Conservation (phyloP, 2,888 invertebrate genomes). For the Pseudococcus viburni region DNA sequence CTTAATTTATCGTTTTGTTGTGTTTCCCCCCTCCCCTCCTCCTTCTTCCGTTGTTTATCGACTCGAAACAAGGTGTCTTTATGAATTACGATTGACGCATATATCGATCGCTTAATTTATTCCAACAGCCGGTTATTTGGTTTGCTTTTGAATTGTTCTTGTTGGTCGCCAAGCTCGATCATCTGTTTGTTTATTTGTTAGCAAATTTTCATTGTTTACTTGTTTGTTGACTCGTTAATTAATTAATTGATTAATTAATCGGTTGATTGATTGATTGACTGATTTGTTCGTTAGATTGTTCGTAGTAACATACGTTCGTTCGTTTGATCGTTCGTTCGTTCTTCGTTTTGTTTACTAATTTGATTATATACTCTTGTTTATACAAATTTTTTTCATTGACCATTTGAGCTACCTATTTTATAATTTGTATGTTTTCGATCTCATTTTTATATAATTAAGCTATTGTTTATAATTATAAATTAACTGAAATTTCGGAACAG, state of each 20-base stretch:
- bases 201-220: constrained; percentile 5
- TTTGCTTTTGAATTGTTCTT: not conserved
- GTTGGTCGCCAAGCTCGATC: constrained; percentile 5
- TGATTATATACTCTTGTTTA: not conserved
- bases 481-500: not conserved
- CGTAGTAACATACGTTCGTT: not conserved
- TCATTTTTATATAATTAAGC: constrained; percentile 6
- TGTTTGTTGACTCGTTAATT: not conserved
- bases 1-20: not conserved
- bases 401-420: constrained; percentile 31
- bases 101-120: constrained; percentile 14
- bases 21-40: too few relatives aligned
- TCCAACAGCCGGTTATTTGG: constrained; percentile 20
- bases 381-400: not conserved
- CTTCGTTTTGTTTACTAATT: constrained; percentile 26
- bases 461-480: not conserved
- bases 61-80: too few relatives aligned
- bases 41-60: too few relatives aligned
- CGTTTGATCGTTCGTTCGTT: not conserved
- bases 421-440: constrained; percentile 27
- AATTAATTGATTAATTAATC: not conserved
- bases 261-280: not conserved
- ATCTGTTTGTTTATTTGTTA: constrained; percentile 29
- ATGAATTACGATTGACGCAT: not conserved
- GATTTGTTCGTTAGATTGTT: constrained; percentile 8